These are phyloP conservation scores for Petaurus breviceps DNA, from an alignment of 2,113 vertebrate genomes.

Conservation along the genomic window DNA sequence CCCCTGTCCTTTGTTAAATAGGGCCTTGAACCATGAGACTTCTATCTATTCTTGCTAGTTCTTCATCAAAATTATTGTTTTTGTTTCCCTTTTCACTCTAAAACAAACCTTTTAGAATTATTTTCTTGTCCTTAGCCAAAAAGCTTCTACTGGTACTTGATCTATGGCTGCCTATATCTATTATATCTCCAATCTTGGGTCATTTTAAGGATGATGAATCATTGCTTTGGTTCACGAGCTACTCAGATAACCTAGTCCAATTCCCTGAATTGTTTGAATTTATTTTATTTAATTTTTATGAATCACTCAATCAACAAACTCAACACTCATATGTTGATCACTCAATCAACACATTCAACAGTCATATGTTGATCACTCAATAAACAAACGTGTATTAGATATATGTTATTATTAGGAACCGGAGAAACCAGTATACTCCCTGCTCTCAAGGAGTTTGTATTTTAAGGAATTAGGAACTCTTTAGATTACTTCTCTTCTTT, in stretches of 20 bases:
- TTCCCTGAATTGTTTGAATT: background rate
- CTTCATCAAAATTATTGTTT: background rate
- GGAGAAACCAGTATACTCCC: background rate
- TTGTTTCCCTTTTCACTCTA: background rate
- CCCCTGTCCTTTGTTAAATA: background rate
- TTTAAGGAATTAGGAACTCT: background rate
- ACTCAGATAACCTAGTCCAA: background rate
- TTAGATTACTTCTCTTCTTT: background rate
- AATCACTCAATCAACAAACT: background rate
- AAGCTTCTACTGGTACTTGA: background rate
- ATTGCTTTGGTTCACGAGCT: background rate
- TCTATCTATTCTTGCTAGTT: background rate
- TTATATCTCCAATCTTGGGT: background rate
- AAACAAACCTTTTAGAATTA: background rate
- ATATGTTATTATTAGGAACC: background rate
- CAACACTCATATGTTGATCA: background rate
- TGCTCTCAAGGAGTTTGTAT: background rate
- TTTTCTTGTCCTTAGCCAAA: background rate
- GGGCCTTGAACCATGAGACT: background rate
- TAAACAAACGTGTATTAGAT: background rate
- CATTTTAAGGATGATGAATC: background rate
- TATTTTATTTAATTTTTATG: background rate
- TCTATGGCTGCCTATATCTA: background rate
- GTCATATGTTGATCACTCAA: background rate
- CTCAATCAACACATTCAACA: background rate